These are phyloP conservation scores for Chaetops frenatus DNA, from an alignment of 2,113 vertebrate species.

Conservation along the genomic window DNA sequence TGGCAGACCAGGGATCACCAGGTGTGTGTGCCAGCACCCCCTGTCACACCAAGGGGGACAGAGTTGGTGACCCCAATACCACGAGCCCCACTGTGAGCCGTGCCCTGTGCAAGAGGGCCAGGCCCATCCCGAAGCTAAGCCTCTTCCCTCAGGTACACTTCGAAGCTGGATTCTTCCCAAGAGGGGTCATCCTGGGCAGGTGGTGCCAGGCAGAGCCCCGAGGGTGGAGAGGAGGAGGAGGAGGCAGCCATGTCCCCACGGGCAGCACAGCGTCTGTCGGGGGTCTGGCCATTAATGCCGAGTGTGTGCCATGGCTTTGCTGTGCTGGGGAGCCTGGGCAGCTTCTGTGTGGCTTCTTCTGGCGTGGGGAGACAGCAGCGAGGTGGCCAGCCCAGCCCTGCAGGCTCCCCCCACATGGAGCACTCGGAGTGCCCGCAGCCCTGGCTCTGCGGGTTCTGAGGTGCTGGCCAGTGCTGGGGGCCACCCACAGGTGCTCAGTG, in stretches of 20 bases:
- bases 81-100: neutral
- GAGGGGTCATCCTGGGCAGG: neutral
- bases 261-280: rapidly evolving
- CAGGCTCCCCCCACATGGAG: rapidly evolving
- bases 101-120: neutral
- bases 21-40: neutral
- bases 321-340: neutral
- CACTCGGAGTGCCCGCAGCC: neutral
- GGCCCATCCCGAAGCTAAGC: neutral
- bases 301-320: neutral
- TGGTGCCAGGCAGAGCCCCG: neutral
- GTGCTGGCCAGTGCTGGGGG: neutral
- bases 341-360: neutral
- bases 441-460: neutral
- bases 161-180: neutral
- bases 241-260: neutral
- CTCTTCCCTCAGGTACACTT: neutral
- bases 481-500: neutral
- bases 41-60: neutral
- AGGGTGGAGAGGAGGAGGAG: neutral
- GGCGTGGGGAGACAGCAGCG: rapidly evolving
- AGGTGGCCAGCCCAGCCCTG: neutral
- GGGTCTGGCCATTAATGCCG: neutral
- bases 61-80: neutral
- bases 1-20: neutral